These are phyloP conservation scores for Drosophila nigritarsus DNA, from an alignment of 2,888 invertebrate genomes.

Conservation along the genomic window DNA sequence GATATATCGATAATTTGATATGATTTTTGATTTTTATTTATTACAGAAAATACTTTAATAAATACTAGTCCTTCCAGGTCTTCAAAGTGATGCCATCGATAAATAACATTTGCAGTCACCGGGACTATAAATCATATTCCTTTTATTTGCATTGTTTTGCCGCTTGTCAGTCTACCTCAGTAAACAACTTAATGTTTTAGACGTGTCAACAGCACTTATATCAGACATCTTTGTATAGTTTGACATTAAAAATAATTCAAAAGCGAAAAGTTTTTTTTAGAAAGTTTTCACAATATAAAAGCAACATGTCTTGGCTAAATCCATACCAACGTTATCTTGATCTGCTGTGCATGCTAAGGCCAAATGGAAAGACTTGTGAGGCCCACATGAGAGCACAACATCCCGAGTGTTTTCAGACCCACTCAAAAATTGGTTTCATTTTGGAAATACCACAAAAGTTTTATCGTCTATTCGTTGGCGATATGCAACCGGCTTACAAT, in stretches of 20 bases:
- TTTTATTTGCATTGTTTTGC: background rate
- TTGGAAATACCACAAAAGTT: slow-evolving; percentile 12
- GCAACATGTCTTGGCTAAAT: slow-evolving; percentile 38
- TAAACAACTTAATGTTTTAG: too few relatives aligned
- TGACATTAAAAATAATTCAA: background rate
- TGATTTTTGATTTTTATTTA: background rate
- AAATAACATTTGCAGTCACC: background rate
- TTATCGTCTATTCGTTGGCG: slow-evolving; percentile 6
- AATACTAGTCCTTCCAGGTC: background rate
- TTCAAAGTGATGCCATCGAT: background rate
- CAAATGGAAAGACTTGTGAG: slow-evolving; percentile 26
- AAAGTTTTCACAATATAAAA: too few relatives aligned
- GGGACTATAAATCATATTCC: background rate
- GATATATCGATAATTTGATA: background rate
- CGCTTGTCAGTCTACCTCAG: background rate
- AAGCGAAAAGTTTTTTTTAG: background rate
- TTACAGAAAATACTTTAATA: background rate
- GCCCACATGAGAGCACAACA: slow-evolving; percentile 25
- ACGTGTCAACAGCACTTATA: background rate
- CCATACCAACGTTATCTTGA: slow-evolving; percentile 8
- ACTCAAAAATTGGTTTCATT: background rate
- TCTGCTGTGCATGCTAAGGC: slow-evolving; percentile 30
- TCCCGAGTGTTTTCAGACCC: slow-evolving; percentile 26
- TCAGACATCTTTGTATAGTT: background rate
- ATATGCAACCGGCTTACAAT: background rate